These are phyloP conservation scores for Sander vitreus DNA, from an alignment of 2,113 vertebrate species.

Conservation along the genomic window DNA sequence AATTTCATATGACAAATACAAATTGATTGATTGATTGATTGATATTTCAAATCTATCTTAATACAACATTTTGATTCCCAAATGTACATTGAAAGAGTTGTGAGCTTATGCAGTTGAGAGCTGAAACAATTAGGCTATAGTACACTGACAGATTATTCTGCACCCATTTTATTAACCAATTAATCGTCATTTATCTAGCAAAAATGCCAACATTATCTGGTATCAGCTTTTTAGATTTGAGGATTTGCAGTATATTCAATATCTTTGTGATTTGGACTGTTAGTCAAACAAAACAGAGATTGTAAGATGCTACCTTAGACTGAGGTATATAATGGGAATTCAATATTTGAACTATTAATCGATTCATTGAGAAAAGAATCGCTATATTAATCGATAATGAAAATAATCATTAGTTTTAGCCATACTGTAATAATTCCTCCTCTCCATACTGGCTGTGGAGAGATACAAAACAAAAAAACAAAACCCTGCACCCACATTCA, in stretches of 20 bases:
- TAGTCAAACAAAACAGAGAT: neutral
- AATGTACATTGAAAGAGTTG: neutral
- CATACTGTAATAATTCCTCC: slow-evolving; percentile 2
- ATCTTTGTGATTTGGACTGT: neutral
- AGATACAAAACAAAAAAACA: slow-evolving; percentile 14
- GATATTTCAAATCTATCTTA: neutral
- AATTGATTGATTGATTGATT: no score
- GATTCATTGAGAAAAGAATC: neutral
- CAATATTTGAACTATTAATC: neutral
- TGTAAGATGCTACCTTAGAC: neutral
- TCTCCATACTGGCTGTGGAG: slow-evolving; percentile 16
- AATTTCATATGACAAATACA: no score
- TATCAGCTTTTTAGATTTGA: neutral
- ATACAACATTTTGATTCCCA: neutral
- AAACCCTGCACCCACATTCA: slow-evolving; percentile 44
- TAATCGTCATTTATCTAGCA: neutral
- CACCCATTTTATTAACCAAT: neutral
- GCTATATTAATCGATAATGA: neutral
- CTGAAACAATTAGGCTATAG: neutral
- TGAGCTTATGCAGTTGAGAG: neutral
- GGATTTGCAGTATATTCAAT: neutral
- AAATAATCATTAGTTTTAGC: neutral
- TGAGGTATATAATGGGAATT: neutral
- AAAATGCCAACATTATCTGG: neutral
- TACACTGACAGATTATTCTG: neutral